Percentiles rank a stretch among this genome's conserved stretches.
Evolutionary conservation across 2,113 vertebrate species (phyloP).

Genomic region (Columba livia): DNA sequence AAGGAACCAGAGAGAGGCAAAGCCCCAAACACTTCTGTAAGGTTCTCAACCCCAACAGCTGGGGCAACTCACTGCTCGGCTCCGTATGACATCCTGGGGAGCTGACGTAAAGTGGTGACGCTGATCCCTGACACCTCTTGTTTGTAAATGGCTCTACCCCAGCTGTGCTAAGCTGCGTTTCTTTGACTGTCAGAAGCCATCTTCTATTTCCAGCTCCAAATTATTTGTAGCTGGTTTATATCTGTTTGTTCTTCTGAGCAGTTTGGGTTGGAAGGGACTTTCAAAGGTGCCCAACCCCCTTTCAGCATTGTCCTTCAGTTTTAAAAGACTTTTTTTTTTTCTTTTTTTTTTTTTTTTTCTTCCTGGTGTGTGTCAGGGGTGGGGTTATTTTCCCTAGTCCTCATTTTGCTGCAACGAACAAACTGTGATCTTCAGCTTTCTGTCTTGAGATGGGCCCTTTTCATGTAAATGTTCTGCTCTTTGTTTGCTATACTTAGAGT

Average conservation of each 20-base stretch:
- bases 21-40: not conserved
- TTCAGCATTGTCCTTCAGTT: not conserved
- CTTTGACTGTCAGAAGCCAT: not conserved
- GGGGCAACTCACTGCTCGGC: not conserved
- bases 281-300: too few relatives aligned
- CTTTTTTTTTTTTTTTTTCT: too few relatives aligned
- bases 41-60: not conserved
- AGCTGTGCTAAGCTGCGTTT: not conserved
- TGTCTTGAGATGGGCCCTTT: not conserved
- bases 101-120: rapidly evolving
- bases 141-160: not conserved
- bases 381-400: not conserved
- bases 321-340: not conserved
- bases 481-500: not conserved
- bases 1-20: not conserved
- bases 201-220: not conserved
- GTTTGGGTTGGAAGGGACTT: too few relatives aligned
- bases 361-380: not conserved
- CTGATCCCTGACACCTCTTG: not conserved
- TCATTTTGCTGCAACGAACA: not conserved
- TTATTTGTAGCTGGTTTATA: not conserved
- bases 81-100: rapidly evolving
- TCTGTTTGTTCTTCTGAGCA: not conserved
- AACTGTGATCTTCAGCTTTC: not conserved
- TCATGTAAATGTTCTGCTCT: not conserved